Base-by-base conservation (phyloP, 2,797 vertebrate species). In the Eidolon dupreanum region DNA sequence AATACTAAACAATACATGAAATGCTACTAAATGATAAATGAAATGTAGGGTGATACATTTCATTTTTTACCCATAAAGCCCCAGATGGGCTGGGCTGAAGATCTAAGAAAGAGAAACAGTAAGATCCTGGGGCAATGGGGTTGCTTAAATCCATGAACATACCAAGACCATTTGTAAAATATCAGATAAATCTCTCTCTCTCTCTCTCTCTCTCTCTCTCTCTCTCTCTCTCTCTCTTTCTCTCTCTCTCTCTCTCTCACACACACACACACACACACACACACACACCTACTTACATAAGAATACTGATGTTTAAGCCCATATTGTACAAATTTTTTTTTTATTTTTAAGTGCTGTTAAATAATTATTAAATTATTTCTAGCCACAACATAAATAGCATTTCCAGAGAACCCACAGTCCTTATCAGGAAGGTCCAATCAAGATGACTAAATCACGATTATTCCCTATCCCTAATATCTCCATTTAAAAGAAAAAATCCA, bases 361-460 rank as follows among this genome's bases (percentile, higher is more conserved):
- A 70, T 59, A 38, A 38, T 89, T 68, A n/a, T 71, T 78, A 74
- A 92, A 78, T 66, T 57, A 89, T 63, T 94, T 93, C 43, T 38
- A 79, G 3, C 10, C 55, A 77, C 43, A 77, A 49, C 53, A 1
- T 41, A 91, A 22, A n/a, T 38, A 63, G 43, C n/a, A 71, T 88
- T 87, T 95, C 24, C 66, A 53, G 31, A 87, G 41, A 55, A 71
- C 26, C 2, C n/a, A n/a, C 46, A 59, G 68, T n/a, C 33, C 8
- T 75, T 87, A 66, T 81, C 46, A 78, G 17, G 19, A 93, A 68
- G 2, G 12, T 68, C 16, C 68, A 92, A 59, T 65, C 26, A 65
- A 79, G 36, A 49, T 61, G 26, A 93, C 3, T 65, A 57, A 83
- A 59, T 61, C 51, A 79, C 4, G 26, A 31, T 65, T 59, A 61